Base-by-base conservation (phyloP, 1,140 invertebrate species). In the Halictus rubicundus region DNA sequence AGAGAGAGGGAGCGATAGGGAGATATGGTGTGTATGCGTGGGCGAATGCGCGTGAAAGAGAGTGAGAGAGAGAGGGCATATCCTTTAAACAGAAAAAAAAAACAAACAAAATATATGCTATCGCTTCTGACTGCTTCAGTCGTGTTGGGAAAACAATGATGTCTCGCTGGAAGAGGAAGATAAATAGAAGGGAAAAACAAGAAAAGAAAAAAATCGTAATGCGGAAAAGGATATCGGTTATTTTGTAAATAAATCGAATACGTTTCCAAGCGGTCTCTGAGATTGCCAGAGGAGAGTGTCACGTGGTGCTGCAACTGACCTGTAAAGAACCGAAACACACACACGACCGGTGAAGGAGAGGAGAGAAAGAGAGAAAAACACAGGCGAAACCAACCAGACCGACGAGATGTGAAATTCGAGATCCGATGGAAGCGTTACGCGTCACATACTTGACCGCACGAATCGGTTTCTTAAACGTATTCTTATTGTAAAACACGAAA, bases 241-340 rank as follows among this genome's bases (percentile, higher is more conserved):
- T 27, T 90, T 83, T 93, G 91, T 92, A 93, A 90, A 93, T 93
- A 93, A 64, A 89, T 91, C 86, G 84, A 88, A 89, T 81, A 81
- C 87, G 86, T 91, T 87, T 78, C 73, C 80, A 81, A 83, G 80
- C 79, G 82, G 71, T 83, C 74, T 82, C 78, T 61, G 76, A 85
- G 79, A 84, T 82, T 82, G 8, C 73, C 75, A 76, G 70, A 27
- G 59, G 32, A 74, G 77, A 77, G 60, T 78, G 32, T 52, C 70
- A 81, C 72, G 75, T 83, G 84, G 85, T 89, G 88, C 89, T 89
- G 78, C 83, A 69, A 75, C 81, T 63, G 82, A 80, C 75, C 84
- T 84, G 84, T 77, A 80, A 71, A 61, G 32, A 78, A 71, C 61
- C 70, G 7, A 68, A 16, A 59, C 32, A 66, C n/a, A 60, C 27